Evolutionary conservation across 2,113 vertebrate genomes (phyloP).

Genomic region (Bettongia penicillata): DNA sequence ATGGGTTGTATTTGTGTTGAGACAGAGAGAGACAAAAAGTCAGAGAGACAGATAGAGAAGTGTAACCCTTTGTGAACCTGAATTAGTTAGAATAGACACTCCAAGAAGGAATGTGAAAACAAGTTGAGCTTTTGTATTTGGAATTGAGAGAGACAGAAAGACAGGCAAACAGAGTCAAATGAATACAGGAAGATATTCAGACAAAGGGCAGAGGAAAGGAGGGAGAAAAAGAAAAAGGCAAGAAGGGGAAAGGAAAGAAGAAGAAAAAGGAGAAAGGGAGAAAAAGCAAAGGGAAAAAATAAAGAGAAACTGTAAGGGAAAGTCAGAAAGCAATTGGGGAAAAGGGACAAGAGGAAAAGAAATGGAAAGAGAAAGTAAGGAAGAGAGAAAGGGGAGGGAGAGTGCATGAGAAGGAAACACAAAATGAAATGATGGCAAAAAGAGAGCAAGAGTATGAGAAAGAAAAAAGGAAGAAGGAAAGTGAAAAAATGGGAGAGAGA

Average conservation of each 20-base stretch:
- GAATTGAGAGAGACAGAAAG: not conserved
- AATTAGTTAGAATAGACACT: not conserved
- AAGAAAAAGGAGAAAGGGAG: not conserved
- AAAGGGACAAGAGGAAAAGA: not conserved
- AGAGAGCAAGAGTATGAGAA: not conserved
- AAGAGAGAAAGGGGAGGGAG: not conserved
- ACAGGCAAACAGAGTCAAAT: not conserved
- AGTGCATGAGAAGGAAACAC: not conserved
- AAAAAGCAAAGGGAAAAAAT: not conserved
- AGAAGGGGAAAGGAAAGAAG: not conserved
- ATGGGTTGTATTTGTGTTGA: not conserved
- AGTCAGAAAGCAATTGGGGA: not conserved
- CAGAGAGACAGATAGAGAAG: not conserved
- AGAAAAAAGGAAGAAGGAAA: not conserved
- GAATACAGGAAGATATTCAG: not conserved
- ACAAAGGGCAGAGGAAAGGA: not conserved
- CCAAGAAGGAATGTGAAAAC: constrained; percentile 18
- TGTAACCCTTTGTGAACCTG: not conserved
- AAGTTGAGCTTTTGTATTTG: constrained; percentile 3
- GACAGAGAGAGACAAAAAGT: not conserved
- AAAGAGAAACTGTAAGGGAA: not conserved
- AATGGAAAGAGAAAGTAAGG: not conserved
- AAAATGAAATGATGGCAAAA: not conserved
- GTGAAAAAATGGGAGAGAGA: not conserved
- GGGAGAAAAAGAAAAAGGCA: not conserved